Conservation (phyloP, 2,113 vertebrate species). For the Ascaphus truei region DNA sequence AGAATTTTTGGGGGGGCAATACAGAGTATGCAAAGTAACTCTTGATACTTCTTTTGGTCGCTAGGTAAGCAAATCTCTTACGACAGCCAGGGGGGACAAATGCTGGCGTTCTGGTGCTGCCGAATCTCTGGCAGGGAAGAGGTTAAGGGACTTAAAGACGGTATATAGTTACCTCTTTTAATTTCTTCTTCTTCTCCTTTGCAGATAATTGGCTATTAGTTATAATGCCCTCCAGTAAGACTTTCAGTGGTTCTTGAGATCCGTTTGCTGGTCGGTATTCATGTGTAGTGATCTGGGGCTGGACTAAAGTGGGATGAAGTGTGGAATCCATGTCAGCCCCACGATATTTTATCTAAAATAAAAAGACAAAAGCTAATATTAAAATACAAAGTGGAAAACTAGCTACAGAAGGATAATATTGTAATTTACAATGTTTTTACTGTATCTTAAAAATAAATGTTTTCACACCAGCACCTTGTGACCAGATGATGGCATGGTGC, state of each 20-base stretch:
- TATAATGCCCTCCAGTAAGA: slow-evolving; percentile 71
- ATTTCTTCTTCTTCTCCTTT: slow-evolving; percentile 80
- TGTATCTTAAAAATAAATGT: too few relatives aligned
- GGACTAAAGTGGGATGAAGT: slow-evolving; percentile 57
- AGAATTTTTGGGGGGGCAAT: too few relatives aligned
- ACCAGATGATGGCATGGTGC: too few relatives aligned
- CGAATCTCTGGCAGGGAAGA: too few relatives aligned
- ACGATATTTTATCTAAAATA: slow-evolving; percentile 73
- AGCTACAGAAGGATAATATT: background rate
- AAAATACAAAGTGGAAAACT: background rate
- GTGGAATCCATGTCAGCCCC: slow-evolving; percentile 65
- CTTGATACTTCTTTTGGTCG: too few relatives aligned
- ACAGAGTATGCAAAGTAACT: too few relatives aligned
- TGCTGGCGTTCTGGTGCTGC: too few relatives aligned
- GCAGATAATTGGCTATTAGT: slow-evolving; percentile 63
- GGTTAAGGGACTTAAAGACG: too few relatives aligned
- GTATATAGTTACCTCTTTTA: slow-evolving; percentile 68
- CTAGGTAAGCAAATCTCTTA: too few relatives aligned
- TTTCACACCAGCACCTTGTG: too few relatives aligned
- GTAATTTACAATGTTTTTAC: too few relatives aligned
- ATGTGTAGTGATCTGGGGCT: slow-evolving; percentile 63
- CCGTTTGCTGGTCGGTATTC: slow-evolving; percentile 61
- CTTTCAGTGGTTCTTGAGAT: slow-evolving; percentile 64
- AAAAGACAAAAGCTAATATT: background rate
- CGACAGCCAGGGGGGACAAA: too few relatives aligned